Percentiles rank a stretch among this genome's conserved stretches.
phyloP scores from a whole-genome alignment of 1,140 invertebrate species.

The Cataglyphis hispanica region DNA sequence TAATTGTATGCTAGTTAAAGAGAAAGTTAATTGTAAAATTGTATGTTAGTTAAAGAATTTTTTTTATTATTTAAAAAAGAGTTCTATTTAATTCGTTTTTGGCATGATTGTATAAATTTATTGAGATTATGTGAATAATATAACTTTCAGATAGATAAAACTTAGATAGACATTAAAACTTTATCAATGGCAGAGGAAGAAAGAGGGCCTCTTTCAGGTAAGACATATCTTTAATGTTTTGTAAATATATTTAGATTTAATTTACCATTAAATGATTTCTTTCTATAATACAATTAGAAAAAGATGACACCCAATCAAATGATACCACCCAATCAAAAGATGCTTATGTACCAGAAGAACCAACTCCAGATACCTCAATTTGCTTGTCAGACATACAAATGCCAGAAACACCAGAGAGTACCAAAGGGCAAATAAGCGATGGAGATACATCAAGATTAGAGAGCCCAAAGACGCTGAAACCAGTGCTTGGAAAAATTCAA shows the following conservation, averaged over 20 bases:
- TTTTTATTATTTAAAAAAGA: slow-evolving; percentile 24
- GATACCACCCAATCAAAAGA: slow-evolving; percentile 63
- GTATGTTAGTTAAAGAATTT: neutral
- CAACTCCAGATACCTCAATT: slow-evolving; percentile 65
- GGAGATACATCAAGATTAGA: slow-evolving; percentile 75
- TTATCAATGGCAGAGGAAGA: slow-evolving; percentile 56
- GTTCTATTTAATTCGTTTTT: neutral
- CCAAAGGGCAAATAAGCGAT: slow-evolving; percentile 74
- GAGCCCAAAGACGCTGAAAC: slow-evolving; percentile 82
- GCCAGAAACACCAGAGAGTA: slow-evolving; percentile 80
- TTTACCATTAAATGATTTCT: neutral
- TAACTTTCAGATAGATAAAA: slow-evolving; percentile 24
- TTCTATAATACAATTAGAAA: slow-evolving; percentile 30
- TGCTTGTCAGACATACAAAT: slow-evolving; percentile 80
- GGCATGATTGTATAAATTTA: neutral
- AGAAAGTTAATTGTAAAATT: too few species aligned
- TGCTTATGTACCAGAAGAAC: slow-evolving; percentile 68
- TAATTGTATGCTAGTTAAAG: neutral
- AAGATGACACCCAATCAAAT: slow-evolving; percentile 29
- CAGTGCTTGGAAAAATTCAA: slow-evolving; percentile 84
- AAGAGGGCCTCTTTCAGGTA: slow-evolving; percentile 32
- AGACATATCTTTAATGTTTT: neutral
- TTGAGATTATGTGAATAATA: slow-evolving; percentile 21
- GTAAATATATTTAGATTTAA: neutral
- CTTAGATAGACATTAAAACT: neutral